Conservation (phyloP, 2,888 invertebrate species). For the Oligia fasciuncula region DNA sequence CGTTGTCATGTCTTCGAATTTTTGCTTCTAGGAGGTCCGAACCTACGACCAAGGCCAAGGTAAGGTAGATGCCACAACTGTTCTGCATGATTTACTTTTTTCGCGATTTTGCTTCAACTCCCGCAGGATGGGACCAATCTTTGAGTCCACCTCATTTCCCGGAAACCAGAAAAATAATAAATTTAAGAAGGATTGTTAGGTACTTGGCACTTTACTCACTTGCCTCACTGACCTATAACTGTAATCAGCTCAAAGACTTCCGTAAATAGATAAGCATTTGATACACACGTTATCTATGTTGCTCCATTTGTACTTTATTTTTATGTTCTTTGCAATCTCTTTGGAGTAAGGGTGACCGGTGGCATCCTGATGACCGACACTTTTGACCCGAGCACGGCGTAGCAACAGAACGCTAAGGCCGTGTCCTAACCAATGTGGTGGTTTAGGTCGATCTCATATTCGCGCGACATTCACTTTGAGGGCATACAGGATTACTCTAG, state of each 20-base stretch:
- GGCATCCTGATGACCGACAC: conserved; percentile 3
- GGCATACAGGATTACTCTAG: neutral
- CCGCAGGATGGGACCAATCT: neutral
- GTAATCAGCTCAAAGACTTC: conserved; percentile 55
- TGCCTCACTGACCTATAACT: conserved; percentile 49
- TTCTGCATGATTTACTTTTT: neutral
- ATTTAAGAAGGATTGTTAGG: neutral
- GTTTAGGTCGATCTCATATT: neutral
- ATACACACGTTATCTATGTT: conserved; percentile 31
- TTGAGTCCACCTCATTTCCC: neutral
- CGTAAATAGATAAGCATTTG: conserved; percentile 52
- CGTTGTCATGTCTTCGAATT: neutral
- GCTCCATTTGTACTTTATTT: conserved; percentile 27
- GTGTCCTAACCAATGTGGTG: no score
- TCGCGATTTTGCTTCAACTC: neutral
- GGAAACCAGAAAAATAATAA: neutral
- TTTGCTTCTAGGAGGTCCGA: neutral
- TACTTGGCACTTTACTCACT: conserved; percentile 6
- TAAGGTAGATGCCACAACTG: neutral
- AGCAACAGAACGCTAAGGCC: neutral
- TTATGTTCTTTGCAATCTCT: conserved; percentile 7
- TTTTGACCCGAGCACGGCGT: neutral
- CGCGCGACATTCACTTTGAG: neutral
- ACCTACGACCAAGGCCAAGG: no score
- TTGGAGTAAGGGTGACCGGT: neutral